Base-by-base conservation (phyloP, 2,888 invertebrate genomes). In the Blera fallax region DNA sequence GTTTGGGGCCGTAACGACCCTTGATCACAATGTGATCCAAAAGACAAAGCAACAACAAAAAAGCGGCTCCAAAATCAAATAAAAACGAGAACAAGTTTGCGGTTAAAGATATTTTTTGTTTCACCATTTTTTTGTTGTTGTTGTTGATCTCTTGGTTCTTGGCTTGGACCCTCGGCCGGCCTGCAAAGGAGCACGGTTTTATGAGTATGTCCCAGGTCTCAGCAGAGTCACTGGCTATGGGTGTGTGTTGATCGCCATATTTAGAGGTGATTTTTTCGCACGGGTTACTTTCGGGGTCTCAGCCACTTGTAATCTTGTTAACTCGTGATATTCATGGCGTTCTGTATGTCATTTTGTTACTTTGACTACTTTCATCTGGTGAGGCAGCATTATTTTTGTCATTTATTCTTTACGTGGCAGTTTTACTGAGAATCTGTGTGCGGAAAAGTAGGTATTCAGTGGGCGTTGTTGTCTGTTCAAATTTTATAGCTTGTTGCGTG, bases 71-170 rank as follows among this genome's bases (percentile, higher is more conserved):
- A 43, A 81, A 81, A 81, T 72, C 76, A 85, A 85, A 81, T 81
- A 85, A 85, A 81, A 85, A 81, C 69, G 64, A 85, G 81, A 85
- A 85, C 85, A 72, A 85, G 85, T 85, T 85, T 80, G 65, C 37
- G 84, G 70, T 76, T 80, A 54, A 54, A 69, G n/a, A n/a, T n/a
- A n/a, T n/a, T 24, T 74, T 80, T 84, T 80, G 21, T 70, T 70
- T 62, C 37, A 54, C 29, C 24, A n/a, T 21, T 21, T 56, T 34
- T 27, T 32, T 4, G 29, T 50, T 10, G 29, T 40, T 29, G 5
- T 10, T n/a, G 58, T 52, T 54, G 40, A 34, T 52, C 62, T 21
- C 67, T 60, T 65, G 40, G 48, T 72, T 50, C 27, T 29, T 65
- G 21, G 45, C 18, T 74, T 37, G 56, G 45, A 65, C 60, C 48